Percentiles rank a stretch among this genome's conserved stretches.
Evolutionary conservation across 2,113 vertebrate genomes (phyloP).

Genomic region (Gadus macrocephalus): DNA sequence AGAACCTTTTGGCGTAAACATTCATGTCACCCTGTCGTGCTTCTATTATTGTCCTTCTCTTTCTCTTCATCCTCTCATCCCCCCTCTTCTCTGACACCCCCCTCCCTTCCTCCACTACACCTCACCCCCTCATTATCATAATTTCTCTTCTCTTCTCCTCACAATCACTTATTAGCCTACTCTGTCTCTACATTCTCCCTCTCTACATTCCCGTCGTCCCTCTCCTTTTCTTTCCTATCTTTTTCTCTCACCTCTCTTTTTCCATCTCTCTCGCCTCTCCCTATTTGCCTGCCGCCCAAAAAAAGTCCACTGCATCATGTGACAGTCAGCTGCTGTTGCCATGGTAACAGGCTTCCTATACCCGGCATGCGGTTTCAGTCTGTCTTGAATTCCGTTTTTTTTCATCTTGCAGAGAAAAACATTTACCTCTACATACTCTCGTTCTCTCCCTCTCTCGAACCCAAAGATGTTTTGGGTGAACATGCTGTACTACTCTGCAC

Average conservation of each 20-base stretch:
- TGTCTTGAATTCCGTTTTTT: background rate
- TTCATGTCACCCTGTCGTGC: background rate
- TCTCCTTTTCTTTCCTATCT: conserved; percentile 8
- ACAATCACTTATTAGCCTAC: too few relatives aligned
- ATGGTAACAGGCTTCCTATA: conserved; percentile 66
- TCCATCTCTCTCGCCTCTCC: background rate
- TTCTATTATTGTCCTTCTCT: background rate
- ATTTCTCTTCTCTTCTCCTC: background rate
- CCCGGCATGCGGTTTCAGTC: background rate
- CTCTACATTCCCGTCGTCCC: conserved; percentile 19
- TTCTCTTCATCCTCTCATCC: background rate
- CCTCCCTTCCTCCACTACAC: too few relatives aligned
- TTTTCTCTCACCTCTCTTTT: conserved; percentile 6
- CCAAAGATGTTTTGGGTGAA: background rate
- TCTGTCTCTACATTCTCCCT: too few relatives aligned
- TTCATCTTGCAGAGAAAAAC: background rate
- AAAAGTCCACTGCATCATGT: conserved; percentile 68
- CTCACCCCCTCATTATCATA: too few relatives aligned
- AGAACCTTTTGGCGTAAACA: background rate
- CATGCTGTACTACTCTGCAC: background rate
- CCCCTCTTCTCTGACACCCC: background rate
- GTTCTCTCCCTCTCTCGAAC: conserved; percentile 13
- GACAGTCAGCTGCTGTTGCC: conserved; percentile 74
- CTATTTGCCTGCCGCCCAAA: conserved; percentile 21
- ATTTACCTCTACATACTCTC: conserved; percentile 11